phyloP scores from a whole-genome alignment of 2,888 invertebrate species.

The Gymnocheta viridis region DNA sequence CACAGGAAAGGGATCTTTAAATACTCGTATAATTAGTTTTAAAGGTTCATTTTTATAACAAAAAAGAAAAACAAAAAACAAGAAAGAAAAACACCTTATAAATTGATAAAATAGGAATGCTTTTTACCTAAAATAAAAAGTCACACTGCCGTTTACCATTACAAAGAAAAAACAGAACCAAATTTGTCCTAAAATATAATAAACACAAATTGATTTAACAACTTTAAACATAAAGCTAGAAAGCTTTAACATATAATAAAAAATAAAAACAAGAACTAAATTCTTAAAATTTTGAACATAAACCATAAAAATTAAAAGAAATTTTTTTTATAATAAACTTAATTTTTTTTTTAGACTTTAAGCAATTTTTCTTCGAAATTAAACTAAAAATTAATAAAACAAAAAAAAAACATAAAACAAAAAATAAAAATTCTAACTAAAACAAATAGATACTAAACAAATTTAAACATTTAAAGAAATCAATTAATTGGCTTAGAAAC shows the following conservation, averaged over 20 bases:
- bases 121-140: conserved; percentile 34
- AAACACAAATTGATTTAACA: conserved; percentile 49
- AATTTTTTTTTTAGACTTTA: conserved; percentile 64
- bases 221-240: conserved; percentile 49
- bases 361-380: conserved; percentile 59
- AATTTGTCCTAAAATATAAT: conserved; percentile 57
- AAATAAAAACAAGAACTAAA: conserved; percentile 46
- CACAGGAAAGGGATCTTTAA: neutral
- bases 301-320: conserved; percentile 56
- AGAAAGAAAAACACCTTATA: neutral
- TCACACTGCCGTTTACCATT: conserved; percentile 58
- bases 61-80: neutral
- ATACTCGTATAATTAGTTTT: neutral
- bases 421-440: conserved; percentile 42
- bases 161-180: conserved; percentile 49
- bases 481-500: conserved; percentile 61
- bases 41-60: neutral
- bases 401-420: conserved; percentile 10
- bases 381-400: conserved; percentile 35
- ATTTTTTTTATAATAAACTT: conserved; percentile 57
- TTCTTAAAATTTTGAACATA: conserved; percentile 47
- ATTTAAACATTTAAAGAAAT: conserved; percentile 27
- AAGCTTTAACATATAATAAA: conserved; percentile 30
- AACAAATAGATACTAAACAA: conserved; percentile 42
- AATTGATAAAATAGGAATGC: conserved; percentile 1